phyloP scores from a whole-genome alignment of 2,113 vertebrate genomes.

The Notiomystis cincta region DNA sequence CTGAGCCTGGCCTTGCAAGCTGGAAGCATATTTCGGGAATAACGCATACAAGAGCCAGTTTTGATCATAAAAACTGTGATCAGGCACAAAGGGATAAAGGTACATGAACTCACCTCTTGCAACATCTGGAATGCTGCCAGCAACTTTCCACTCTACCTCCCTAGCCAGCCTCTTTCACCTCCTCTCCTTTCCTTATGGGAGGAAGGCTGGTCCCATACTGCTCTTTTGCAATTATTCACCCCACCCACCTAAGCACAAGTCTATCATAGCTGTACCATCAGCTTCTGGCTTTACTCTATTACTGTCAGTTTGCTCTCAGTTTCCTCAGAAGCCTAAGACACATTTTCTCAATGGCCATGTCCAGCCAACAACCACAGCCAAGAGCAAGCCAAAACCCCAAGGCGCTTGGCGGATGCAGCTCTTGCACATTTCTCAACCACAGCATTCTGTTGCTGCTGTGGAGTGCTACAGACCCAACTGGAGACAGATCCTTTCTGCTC shows the following conservation, averaged over 20 bases:
- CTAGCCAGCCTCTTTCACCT: background rate
- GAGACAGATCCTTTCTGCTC: background rate
- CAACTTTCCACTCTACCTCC: background rate
- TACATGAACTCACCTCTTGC: background rate
- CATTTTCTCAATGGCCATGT: background rate
- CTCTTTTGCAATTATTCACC: background rate
- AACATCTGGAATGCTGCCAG: background rate
- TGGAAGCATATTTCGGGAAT: background rate
- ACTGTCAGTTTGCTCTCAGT: background rate
- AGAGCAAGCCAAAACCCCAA: background rate
- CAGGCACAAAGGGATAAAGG: background rate
- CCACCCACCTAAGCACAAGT: background rate
- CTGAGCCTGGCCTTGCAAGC: background rate
- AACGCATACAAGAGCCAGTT: background rate
- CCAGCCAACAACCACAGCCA: background rate
- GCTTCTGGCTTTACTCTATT: background rate
- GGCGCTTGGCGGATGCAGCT: background rate
- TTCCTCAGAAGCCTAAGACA: background rate
- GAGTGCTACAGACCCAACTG: background rate
- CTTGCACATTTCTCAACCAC: background rate
- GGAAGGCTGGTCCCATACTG: background rate
- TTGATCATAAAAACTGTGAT: background rate
- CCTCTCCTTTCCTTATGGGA: background rate
- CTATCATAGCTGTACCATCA: background rate
- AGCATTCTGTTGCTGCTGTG: rapidly evolving